Base-by-base conservation (phyloP, 2,888 invertebrate species). In the Matsumyia berberina region DNA sequence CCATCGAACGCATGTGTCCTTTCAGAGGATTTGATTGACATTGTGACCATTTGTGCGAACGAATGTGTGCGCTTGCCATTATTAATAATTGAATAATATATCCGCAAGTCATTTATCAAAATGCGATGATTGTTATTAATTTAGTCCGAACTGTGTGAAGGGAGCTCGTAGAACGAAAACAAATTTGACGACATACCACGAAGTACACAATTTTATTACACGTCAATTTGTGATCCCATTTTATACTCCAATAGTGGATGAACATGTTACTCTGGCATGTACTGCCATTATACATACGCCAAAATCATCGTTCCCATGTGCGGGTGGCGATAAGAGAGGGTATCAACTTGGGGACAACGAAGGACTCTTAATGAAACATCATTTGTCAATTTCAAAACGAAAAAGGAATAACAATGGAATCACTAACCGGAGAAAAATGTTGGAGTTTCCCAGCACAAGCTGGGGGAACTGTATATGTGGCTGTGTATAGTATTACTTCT, bases 341-440 rank as follows among this genome's bases (percentile, higher is more conserved):
- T 55, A 55, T 78, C 70, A 70, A 57, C 58, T 70, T 64, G 57
- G 62, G 73, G 69, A 79, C 64, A 74, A 53, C 57, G 57, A 79
- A 69, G 73, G 69, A 79, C 83, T 79, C 80, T 67, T 86, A 80
- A 86, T 86, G 85, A 86, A 86, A 80, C 80, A 86, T 86, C 85
- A 86, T 86, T 86, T 86, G 85, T 86, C 85, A 86, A 86, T 86
- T 81, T 86, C 80, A 76, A 74, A 80, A 80, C 80, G 80, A 76
- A 80, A 76, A 80, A 76, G 58, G 80, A 80, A 80, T 86, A 80
- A 80, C 85, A 86, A 86, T 80, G 76, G 73, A 80, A 80, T 76
- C 73, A 74, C 69, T 64, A 74, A 69, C 83, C 69, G 49, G 39
- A 74, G 74, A 69, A 66, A 67, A 69, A 62, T 60, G 60, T 57